Evolutionary conservation across 2,888 invertebrate species (phyloP).

Genomic region (Caenorhabditis sp.): DNA sequence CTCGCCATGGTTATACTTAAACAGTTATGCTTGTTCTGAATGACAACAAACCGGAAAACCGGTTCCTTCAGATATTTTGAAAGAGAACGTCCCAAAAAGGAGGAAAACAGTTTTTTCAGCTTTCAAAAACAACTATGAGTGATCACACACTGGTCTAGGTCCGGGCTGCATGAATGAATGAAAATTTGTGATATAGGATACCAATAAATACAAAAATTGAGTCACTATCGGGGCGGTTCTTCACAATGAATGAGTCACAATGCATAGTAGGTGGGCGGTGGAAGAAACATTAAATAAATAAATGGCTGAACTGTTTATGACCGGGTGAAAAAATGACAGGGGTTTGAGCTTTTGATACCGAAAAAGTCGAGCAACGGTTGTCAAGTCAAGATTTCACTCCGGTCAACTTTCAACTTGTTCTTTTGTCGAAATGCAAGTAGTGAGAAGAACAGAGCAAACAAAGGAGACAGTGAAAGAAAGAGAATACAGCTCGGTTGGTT

Average conservation of each 20-base stretch:
- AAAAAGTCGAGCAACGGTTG: neutral
- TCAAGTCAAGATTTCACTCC: neutral
- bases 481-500: slow-evolving; percentile 17
- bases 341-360: neutral
- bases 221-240: slow-evolving; percentile 40
- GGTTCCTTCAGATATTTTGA: neutral
- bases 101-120: neutral
- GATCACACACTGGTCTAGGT: too few relatives aligned
- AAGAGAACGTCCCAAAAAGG: neutral
- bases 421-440: neutral
- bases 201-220: slow-evolving; percentile 48
- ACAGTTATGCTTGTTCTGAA: slow-evolving; percentile 13
- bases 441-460: slow-evolving; percentile 17
- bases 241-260: slow-evolving; percentile 53
- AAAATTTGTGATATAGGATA: slow-evolving; percentile 9
- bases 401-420: slow-evolving; percentile 10
- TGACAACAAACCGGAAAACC: neutral
- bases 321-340: neutral
- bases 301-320: slow-evolving; percentile 28
- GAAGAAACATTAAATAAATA: slow-evolving; percentile 24
- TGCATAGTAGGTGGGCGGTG: slow-evolving; percentile 46
- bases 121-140: too few relatives aligned
- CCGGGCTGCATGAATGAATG: slow-evolving; percentile 13
- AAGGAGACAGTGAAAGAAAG: neutral
- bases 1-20: neutral